Evolutionary conservation across 2,113 vertebrate genomes (phyloP).

Genomic region (Triplophysa tibetana): DNA sequence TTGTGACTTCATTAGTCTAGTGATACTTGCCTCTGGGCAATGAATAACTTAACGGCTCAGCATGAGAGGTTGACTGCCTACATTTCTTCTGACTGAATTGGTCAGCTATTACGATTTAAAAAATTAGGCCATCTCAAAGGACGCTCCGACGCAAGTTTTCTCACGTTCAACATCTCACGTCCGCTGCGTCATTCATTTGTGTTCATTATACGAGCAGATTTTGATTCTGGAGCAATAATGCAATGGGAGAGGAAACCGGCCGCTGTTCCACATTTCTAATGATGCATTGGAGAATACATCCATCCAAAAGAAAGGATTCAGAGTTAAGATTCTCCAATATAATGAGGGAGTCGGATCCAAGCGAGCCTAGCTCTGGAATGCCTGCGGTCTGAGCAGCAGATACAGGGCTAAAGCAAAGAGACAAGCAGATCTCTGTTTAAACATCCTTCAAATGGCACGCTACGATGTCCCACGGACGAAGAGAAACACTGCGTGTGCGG

Average conservation of each 20-base stretch:
- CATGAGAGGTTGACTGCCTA: slow-evolving; percentile 35
- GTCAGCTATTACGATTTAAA: slow-evolving; percentile 23
- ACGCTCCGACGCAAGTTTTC: not conserved
- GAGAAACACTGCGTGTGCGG: slow-evolving; percentile 60
- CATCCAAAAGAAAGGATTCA: slow-evolving; percentile 20
- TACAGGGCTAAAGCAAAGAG: slow-evolving; percentile 43
- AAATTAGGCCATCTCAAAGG: slow-evolving; percentile 8
- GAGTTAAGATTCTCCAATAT: slow-evolving; percentile 6
- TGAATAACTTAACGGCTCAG: slow-evolving; percentile 42
- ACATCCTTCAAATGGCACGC: slow-evolving; percentile 45
- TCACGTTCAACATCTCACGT: not conserved
- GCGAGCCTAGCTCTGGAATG: slow-evolving; percentile 39
- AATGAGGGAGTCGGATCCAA: slow-evolving; percentile 11
- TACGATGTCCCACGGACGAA: slow-evolving; percentile 40
- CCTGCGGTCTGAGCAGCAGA: slow-evolving; percentile 28
- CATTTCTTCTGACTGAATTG: slow-evolving; percentile 36
- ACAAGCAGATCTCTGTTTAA: slow-evolving; percentile 54
- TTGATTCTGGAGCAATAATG: slow-evolving; percentile 11
- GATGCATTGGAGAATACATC: slow-evolving; percentile 17
- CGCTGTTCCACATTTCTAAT: not conserved
- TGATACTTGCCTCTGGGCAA: slow-evolving; percentile 47
- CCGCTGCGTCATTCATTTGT: not conserved
- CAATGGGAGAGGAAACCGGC: not conserved
- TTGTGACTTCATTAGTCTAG: slow-evolving; percentile 58
- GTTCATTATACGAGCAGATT: not conserved